Base-by-base conservation (phyloP, 2,888 invertebrate genomes). In the Alsophila aescularia region DNA sequence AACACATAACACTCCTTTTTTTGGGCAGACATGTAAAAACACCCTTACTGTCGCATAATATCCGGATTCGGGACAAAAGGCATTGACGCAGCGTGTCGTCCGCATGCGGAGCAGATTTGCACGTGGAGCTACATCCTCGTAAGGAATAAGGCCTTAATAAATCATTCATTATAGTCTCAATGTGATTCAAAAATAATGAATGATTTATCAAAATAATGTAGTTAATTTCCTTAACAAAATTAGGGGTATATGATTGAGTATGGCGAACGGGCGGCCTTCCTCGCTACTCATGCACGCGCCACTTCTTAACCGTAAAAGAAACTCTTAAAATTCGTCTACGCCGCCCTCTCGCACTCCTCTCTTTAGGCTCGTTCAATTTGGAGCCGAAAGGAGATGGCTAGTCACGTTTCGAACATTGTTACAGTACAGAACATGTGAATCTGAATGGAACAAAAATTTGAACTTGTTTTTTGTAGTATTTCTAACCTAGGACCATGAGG, bases 321-420 rank as follows among this genome's bases (percentile, higher is more conserved):
- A 79, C 84, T 72, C 87, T 87, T 76, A 75, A 86, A 82, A 79
- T 86, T 85, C 84, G 84, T 85, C 84, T 83, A 84, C 85, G 78
- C 73, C 80, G 73, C 72, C 74, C 77, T 77, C 73, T 76, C 69
- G 72, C 67, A n/a, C 77, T 79, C 75, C 78, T 80, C 74, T 77
- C 75, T 73, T 73, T 76, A 76, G 72, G 68, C 70, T 73, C 67
- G 75, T 75, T 78, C 77, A 79, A 77, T 80, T 75, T 75, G 70
- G 62, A 72, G 66, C 64, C 66, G 59, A 61, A 68, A 60, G 62
- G 63, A 75, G 72, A 69, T 75, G 67, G 74, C 73, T 78, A 73
- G 77, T 75, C 79, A 79, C 75, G 76, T 77, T 67, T 69, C 67
- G 60, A 72, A 64, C 60, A 59, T 58, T 58, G 58, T 62, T 64